Base-by-base conservation (phyloP, 2,888 invertebrate genomes). In the Cactoblastis cactorum region DNA sequence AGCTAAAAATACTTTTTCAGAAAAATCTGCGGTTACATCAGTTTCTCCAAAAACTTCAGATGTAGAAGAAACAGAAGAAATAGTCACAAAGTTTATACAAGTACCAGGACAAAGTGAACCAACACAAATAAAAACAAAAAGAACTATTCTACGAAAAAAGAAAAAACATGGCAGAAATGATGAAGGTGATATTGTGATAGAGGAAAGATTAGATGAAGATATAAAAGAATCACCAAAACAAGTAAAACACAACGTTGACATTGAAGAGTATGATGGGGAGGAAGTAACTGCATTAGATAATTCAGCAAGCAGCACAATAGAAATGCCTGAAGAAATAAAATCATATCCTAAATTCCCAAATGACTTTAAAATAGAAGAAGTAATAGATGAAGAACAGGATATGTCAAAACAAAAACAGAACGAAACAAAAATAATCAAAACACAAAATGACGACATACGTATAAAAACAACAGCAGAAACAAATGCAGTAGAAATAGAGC, bases 31-130 rank as follows among this genome's bases (percentile, higher is more conserved):
- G 22, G 51, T 56, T 38, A 52, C 54, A 4, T 55, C 59, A 47
- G 49, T 53, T 24, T 83, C 82, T 18, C 78, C 82, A 12, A 83
- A 74, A 63, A 79, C 81, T 54, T 89, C 83, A 4, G 90, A 90
- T 51, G 57, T 80, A 35, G 88, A 91, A 78, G 91, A 92, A 85
- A 84, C 87, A 38, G 91, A 92, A 75, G 92, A 92, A 83, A 91
- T 92, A 14, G 71, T 92, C 34, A 92, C 92, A 0, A 92, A 91
- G 74, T 92, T 92, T 61, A 77, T 90, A 58, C 80, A 85, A 69
- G 71, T 81, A 37, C 84, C 91, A 8, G 91, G 86, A 18, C 80
- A 83, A 50, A 74, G 77, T n/a, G 91, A 91, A 74, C 90, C 91
- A 5, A 87, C 83, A 53, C 88, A 90, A 75, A 81, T 91, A 14